phyloP scores from a whole-genome alignment of 1,140 invertebrate genomes.

The Aphis gossypii region DNA sequence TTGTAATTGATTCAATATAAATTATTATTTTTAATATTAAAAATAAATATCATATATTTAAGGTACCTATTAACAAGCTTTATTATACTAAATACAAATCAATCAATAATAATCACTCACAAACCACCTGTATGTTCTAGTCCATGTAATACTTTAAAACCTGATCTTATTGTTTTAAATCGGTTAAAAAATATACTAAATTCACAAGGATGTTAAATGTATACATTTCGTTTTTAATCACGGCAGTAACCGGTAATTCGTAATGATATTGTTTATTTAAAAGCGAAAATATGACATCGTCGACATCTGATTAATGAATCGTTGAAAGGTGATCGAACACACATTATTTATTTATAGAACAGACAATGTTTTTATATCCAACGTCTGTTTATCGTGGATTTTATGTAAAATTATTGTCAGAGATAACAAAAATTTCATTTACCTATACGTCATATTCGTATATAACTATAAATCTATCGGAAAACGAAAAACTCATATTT shows the following conservation, averaged over 20 bases:
- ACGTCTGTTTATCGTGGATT: not conserved
- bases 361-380: not conserved
- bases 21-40: not conserved
- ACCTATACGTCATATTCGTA: not conserved
- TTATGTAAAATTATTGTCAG: not conserved
- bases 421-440: not conserved
- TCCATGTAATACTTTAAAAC: not conserved
- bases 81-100: not conserved
- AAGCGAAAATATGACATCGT: not conserved
- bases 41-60: not conserved
- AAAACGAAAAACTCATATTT: not conserved
- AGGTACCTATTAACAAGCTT: not conserved
- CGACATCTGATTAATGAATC: not conserved
- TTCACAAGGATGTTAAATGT: not conserved
- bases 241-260: not conserved
- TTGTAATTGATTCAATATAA: not conserved
- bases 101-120: not conserved
- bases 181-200: not conserved
- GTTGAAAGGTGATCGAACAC: not conserved
- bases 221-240: not conserved
- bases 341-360: not conserved
- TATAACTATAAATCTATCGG: not conserved
- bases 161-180: not conserved
- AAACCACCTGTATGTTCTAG: not conserved
- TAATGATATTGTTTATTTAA: not conserved